Percentiles rank a stretch among this genome's conserved stretches.
These are phyloP conservation scores for Pomatorhinus ruficollis DNA, from an alignment of 2,113 vertebrate genomes.

Conservation along the genomic window DNA sequence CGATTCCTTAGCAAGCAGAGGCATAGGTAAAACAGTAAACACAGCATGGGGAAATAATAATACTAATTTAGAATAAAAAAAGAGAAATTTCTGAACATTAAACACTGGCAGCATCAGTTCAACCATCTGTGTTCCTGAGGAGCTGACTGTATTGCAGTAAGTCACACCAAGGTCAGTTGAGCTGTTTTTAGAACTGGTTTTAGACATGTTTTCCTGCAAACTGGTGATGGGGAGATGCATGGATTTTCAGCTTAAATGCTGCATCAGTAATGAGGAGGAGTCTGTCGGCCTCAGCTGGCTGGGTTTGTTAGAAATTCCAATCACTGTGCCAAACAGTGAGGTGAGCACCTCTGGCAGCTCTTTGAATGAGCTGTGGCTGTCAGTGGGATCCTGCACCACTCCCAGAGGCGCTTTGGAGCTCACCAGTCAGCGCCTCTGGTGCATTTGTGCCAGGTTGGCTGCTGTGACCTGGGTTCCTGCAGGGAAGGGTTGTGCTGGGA, in stretches of 20 bases:
- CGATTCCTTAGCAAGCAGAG: slow-evolving; percentile 78
- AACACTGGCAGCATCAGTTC: slow-evolving; percentile 61
- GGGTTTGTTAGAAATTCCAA: neutral
- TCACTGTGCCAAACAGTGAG: neutral
- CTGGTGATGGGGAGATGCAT: neutral
- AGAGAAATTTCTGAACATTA: slow-evolving; percentile 48
- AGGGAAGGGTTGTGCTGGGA: neutral
- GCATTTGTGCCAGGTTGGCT: fast-evolving
- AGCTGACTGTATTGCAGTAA: slow-evolving; percentile 60
- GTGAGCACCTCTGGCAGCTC: neutral
- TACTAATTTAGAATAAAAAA: neutral
- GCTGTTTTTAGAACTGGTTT: neutral
- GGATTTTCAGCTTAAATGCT: neutral
- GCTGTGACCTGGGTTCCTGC: neutral
- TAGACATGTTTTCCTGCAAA: neutral
- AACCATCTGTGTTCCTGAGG: slow-evolving; percentile 67
- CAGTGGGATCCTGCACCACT: fast-evolving
- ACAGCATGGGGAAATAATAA: slow-evolving; percentile 61
- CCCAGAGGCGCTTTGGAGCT: neutral
- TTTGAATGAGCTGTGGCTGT: neutral
- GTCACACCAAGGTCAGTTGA: slow-evolving; percentile 61
- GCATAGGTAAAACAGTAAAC: slow-evolving; percentile 66
- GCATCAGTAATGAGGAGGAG: neutral
- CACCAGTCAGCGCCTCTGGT: fast-evolving
- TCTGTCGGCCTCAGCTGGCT: neutral